These are phyloP conservation scores for Leuciscus idus DNA, from an alignment of 2,113 vertebrate species.

Conservation along the genomic window DNA sequence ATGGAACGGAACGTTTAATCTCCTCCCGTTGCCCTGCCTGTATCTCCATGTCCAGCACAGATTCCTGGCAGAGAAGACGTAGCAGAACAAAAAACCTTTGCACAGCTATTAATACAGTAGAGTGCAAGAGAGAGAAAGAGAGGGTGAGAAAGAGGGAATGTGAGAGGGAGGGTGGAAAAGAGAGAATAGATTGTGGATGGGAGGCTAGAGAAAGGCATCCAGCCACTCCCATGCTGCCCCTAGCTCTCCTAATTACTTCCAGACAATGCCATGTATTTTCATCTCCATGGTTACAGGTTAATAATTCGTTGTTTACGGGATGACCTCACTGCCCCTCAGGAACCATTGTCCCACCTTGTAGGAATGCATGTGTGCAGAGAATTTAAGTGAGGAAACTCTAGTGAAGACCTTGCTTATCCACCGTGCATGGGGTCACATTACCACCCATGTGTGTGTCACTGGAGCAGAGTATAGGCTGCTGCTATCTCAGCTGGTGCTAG, in stretches of 20 bases:
- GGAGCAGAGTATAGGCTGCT: slow-evolving; percentile 17
- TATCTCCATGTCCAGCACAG: slow-evolving; percentile 46
- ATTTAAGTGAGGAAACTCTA: neutral
- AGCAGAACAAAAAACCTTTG: slow-evolving; percentile 40
- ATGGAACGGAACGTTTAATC: slow-evolving; percentile 50
- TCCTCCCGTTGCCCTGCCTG: slow-evolving; percentile 40
- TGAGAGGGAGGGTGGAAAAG: slow-evolving; percentile 32
- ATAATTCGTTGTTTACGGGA: slow-evolving; percentile 67
- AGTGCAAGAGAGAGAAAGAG: slow-evolving; percentile 6
- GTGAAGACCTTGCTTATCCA: neutral
- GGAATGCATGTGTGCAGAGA: slow-evolving; percentile 18
- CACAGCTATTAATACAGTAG: slow-evolving; percentile 56
- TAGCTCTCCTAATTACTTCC: slow-evolving; percentile 78
- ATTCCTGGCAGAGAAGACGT: slow-evolving; percentile 48
- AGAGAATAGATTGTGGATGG: slow-evolving; percentile 36
- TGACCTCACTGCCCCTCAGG: slow-evolving; percentile 62
- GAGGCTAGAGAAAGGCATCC: slow-evolving; percentile 71
- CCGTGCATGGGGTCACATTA: neutral
- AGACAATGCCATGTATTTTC: slow-evolving; percentile 75
- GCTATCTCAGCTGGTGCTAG: slow-evolving; percentile 53
- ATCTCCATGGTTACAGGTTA: slow-evolving; percentile 78
- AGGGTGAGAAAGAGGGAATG: slow-evolving; percentile 22
- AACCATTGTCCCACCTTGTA: slow-evolving; percentile 43
- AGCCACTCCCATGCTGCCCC: slow-evolving; percentile 73
- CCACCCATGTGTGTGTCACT: slow-evolving; percentile 24